These are phyloP conservation scores for Temnothorax longispinosus DNA, from an alignment of 1,140 invertebrate genomes.

Conservation along the genomic window DNA sequence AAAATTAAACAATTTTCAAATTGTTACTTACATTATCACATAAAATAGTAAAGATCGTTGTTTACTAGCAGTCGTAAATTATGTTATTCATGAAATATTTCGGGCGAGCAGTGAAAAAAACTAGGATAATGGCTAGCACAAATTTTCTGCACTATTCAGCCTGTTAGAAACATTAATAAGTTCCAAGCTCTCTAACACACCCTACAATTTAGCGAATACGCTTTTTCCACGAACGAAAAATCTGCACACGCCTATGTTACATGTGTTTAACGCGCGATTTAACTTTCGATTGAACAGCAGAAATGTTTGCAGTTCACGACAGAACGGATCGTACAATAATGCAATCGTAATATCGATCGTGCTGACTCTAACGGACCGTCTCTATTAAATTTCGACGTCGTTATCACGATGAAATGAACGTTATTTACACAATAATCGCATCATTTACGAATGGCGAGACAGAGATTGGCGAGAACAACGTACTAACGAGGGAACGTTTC, in stretches of 20 bases:
- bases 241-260: neutral
- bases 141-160: neutral
- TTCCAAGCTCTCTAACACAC: neutral
- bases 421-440: constrained; percentile 61
- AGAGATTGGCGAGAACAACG: constrained; percentile 50
- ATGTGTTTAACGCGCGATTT: constrained; percentile 29
- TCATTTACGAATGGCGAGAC: constrained; percentile 52
- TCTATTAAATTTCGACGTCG: constrained; percentile 57
- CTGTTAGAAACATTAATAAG: constrained; percentile 13
- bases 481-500: constrained; percentile 40
- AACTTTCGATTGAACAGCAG: neutral
- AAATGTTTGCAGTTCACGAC: constrained; percentile 19
- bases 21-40: neutral
- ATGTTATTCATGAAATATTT: constrained; percentile 5
- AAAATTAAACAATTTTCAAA: neutral
- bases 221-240: constrained; percentile 11
- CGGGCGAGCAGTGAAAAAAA: neutral
- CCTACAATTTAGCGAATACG: neutral
- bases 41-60: neutral
- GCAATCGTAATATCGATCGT: constrained; percentile 47
- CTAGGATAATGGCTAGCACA: neutral
- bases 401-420: constrained; percentile 53
- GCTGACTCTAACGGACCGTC: constrained; percentile 37
- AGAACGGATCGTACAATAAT: constrained; percentile 25
- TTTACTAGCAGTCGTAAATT: neutral